Conservation (phyloP, 2,888 invertebrate species). For the Eremobia ochroleuca region DNA sequence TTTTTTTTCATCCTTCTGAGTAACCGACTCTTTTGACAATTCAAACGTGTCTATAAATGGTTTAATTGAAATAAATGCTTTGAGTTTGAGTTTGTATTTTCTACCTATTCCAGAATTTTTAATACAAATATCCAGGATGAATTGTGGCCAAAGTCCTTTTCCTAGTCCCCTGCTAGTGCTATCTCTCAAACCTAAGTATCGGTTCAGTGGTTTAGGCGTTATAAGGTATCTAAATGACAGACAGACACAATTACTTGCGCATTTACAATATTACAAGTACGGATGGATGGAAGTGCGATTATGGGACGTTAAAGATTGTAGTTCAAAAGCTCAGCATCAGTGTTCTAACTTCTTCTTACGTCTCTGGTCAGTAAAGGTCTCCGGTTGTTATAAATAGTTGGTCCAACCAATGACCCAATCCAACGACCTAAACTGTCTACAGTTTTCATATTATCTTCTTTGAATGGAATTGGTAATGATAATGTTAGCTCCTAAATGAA, state of each 20-base stretch:
- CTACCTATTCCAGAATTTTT: neutral
- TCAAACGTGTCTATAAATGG: neutral
- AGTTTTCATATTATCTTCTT: neutral
- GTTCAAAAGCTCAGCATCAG: neutral
- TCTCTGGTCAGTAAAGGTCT: neutral
- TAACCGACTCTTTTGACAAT: neutral
- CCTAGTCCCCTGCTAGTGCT: neutral
- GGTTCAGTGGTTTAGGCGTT: neutral
- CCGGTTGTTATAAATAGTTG: neutral
- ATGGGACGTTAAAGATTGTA: neutral
- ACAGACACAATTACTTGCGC: neutral
- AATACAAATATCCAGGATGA: neutral
- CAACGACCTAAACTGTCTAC: neutral
- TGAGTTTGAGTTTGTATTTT: neutral
- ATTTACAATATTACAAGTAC: neutral
- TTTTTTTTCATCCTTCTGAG: neutral
- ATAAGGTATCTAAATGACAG: neutral
- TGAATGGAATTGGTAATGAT: constrained; percentile 54
- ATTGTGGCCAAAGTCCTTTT: neutral
- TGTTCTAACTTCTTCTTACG: neutral
- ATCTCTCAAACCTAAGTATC: neutral
- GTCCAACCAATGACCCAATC: neutral
- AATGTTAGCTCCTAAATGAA: constrained; percentile 73
- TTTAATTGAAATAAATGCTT: neutral
- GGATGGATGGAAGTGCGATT: neutral